Evolutionary conservation across 2,113 vertebrate genomes (phyloP), one percentile per base, ranked within the genome.

Genomic region (Gopherus flavomarginatus): DNA sequence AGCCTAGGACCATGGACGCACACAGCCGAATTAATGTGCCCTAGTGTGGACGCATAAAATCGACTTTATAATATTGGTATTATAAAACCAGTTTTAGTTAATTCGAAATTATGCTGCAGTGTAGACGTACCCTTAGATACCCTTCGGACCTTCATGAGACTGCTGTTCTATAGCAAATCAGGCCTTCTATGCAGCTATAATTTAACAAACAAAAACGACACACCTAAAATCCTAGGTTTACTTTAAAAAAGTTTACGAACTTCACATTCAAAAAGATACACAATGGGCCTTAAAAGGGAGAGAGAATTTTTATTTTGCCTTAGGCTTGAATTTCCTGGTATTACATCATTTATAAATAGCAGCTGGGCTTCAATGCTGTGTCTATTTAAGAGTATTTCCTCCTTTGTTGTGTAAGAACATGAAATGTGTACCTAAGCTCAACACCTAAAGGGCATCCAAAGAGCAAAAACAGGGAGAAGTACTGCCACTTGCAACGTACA

Each of bases 271-370:
- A 83, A 65, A 85, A 56, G 53, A 94, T 8, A 89, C 54, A n/a
- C 84, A 81, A 38, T 0, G 2, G 42, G 69, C 27, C 54, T 75
- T 44, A 85, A 96, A 96, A 85, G 11, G 31, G 27, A 95, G 90
- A 8, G n/a, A 38, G 17, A 89, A 27, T 24, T 83, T 50, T 95
- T 93, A 90, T 83, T 95, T 93, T 90, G 87, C 29, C 78, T 75
- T 81, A 47, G 27, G 57, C 69, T 89, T 97, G 77, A 97, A 77
- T 47, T 77, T 77, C 75, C 75, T 47, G 75, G 42, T 77, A 97
- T 95, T 90, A 92, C 17, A 22, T 93, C 49, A 92, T 90, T 97
- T 90, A n/a, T 83, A 93, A 96, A 42, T 83, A 97, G 93, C 81
- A 95, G 85, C 81, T 86, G 94, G 38, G 86, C 89, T 93, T 91